These are phyloP conservation scores for Taphrorychus bicolor DNA, from an alignment of 2,888 invertebrate genomes.

Conservation along the genomic window DNA sequence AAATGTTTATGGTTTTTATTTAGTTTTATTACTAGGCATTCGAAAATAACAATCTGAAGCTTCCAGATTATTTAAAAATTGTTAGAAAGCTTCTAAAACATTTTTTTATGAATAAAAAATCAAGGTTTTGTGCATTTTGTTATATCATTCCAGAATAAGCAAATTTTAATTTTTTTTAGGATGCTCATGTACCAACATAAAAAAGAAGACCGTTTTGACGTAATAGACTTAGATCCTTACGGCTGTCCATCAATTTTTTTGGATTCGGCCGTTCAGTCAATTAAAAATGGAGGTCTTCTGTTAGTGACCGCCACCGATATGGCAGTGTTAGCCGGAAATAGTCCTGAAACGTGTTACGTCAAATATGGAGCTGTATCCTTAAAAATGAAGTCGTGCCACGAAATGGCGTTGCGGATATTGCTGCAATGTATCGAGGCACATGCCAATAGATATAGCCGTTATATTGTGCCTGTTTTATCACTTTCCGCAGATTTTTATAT, in stretches of 20 bases:
- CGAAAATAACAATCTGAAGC: no score
- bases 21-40: no score
- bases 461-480: slow-evolving; percentile 89
- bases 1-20: neutral
- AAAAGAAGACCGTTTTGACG: slow-evolving; percentile 77
- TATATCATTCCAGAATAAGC: slow-evolving; percentile 1
- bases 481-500: slow-evolving; percentile 97
- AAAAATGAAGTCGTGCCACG: slow-evolving; percentile 88
- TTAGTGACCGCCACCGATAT: slow-evolving; percentile 98
- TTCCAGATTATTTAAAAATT: no score
- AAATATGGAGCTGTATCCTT: slow-evolving; percentile 94
- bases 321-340: slow-evolving; percentile 94
- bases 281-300: slow-evolving; percentile 84
- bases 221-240: slow-evolving; percentile 96
- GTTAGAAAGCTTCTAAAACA: no score
- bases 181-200: slow-evolving; percentile 85
- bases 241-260: slow-evolving; percentile 94
- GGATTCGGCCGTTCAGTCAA: slow-evolving; percentile 84
- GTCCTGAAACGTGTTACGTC: slow-evolving; percentile 88
- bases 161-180: no score
- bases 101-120: no score
- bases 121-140: no score
- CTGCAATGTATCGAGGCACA: slow-evolving; percentile 89
- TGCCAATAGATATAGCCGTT: slow-evolving; percentile 91
- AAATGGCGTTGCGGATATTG: slow-evolving; percentile 94